These are phyloP conservation scores for Poeciliopsis gracilis DNA, from an alignment of 2,797 vertebrate species.

Conservation along the genomic window DNA sequence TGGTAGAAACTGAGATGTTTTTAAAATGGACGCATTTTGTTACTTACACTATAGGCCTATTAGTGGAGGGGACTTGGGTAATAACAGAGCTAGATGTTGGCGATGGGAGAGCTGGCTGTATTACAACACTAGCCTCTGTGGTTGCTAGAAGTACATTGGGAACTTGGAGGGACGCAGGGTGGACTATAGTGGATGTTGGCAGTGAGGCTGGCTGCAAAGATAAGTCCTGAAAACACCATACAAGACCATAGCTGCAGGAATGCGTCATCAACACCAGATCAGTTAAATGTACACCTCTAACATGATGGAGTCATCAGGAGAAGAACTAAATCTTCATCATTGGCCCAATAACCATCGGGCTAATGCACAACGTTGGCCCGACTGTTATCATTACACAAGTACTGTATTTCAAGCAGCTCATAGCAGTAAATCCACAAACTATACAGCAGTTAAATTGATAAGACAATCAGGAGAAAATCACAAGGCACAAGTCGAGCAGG, in stretches of 20 bases:
- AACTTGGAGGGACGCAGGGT: constrained; percentile 97
- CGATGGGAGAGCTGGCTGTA: constrained; percentile 97
- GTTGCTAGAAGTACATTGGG: constrained; percentile 97
- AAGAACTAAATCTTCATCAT: constrained; percentile 20
- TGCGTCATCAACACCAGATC: constrained; percentile 52
- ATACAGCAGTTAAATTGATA: constrained; percentile 5
- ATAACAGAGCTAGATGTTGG: constrained; percentile 99
- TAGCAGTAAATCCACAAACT: constrained; percentile 17
- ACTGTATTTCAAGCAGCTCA: constrained; percentile 1
- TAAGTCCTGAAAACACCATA: constrained; percentile 91
- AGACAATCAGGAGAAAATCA: constrained; percentile 16
- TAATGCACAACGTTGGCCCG: constrained; percentile 7
- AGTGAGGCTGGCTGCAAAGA: constrained; percentile 94
- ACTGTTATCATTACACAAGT: constrained; percentile 15
- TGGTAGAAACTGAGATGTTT: constrained; percentile 50
- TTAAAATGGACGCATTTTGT: constrained; percentile 69
- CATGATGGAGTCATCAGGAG: constrained; percentile 18
- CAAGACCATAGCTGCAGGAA: constrained; percentile 78
- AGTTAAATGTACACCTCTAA: constrained; percentile 18
- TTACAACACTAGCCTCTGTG: constrained; percentile 97
- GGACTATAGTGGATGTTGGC: constrained; percentile 96
- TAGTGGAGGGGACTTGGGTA: constrained; percentile 96
- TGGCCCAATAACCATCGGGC: not conserved
- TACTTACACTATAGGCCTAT: constrained; percentile 99
- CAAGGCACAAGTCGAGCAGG: constrained; percentile 2